Evolutionary conservation across 2,113 vertebrate species (phyloP), one percentile per base, ranked within the genome.

Genomic region (Zosterops lateralis): DNA sequence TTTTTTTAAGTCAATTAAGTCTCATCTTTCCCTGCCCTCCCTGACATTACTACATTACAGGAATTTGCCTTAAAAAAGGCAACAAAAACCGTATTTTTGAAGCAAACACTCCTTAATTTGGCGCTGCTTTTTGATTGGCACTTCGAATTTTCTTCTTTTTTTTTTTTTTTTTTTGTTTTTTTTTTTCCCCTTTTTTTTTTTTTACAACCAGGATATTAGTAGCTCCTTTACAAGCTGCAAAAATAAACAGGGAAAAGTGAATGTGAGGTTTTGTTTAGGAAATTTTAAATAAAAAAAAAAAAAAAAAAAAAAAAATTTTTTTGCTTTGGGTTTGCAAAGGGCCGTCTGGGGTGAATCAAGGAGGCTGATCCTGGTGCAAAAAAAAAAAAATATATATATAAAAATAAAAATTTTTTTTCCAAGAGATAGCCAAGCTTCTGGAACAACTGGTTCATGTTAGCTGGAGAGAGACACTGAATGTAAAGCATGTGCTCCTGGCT

Each of bases 381-480:
- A 47, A 47, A 21, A 38, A 38, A 38, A 12, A 38, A 38, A 38
- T 38, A 38, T 9, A 38, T 38, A 38, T 9, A 38, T 11, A 47
- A 45, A 45, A 38, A 12, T 21, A 19, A 45, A 45, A 45, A 17
- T 7, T 89, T 92, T 64, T 93, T 97, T 97, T 97, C 96, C 85
- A 96, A 74, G 92, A 98, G 97, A 98, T 96, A 97, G 85, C 90
- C 61, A 93, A 81, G 87, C 92, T 97, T 94, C 97, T 96, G 91
- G 95, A 93, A 97, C 97, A 97, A 98, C 97, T 98, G 97, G 96
- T 97, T 97, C 18, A 56, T 82, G 97, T 97, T 98, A 98, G 94
- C 95, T 68, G 44, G 82, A 96, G 95, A 91, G 95, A 97, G 97
- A 97, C 92, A 83, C 65, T 79, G 95, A 97, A 97, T 97, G 34